A percentile compares a stretch with the other conserved stretches of the same genome.
phyloP scores from a whole-genome alignment of 2,113 vertebrate species.

The Theristicus caerulescens region DNA sequence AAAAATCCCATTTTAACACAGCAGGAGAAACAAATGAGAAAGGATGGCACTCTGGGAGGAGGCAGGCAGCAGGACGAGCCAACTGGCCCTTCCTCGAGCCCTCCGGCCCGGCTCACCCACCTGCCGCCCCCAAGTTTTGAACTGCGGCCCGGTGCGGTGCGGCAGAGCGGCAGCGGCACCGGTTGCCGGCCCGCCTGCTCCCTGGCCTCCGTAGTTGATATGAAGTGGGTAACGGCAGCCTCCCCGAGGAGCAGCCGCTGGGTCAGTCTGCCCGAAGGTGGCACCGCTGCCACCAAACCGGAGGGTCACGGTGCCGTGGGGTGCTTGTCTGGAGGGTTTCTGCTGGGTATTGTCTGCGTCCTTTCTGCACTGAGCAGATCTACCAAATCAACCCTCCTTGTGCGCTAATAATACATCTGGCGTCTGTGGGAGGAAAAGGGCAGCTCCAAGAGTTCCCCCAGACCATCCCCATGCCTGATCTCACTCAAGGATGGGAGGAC shows the following conservation, averaged over 20 bases:
- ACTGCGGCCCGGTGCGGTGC: no score
- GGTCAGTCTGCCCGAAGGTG: neutral
- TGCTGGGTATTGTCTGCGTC: neutral
- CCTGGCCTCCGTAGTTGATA: neutral
- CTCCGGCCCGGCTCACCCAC: no score
- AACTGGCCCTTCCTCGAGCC: neutral
- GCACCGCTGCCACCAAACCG: neutral
- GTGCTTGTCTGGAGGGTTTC: neutral
- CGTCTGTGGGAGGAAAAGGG: neutral
- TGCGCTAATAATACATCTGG: neutral
- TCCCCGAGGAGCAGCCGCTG: neutral
- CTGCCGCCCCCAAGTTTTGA: neutral
- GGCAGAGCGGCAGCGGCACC: neutral
- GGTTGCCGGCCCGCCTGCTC: neutral
- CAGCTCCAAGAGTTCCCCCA: neutral
- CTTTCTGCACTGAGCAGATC: neutral
- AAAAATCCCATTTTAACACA: neutral
- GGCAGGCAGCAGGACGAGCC: neutral
- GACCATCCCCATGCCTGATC: neutral
- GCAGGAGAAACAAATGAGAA: neutral
- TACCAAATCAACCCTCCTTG: neutral
- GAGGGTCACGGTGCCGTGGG: neutral
- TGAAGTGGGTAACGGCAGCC: no score
- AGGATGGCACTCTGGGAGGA: neutral
- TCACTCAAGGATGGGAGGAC: neutral